Evolutionary conservation across 2,113 vertebrate genomes (phyloP).

Genomic region (Malurus melanocephalus): DNA sequence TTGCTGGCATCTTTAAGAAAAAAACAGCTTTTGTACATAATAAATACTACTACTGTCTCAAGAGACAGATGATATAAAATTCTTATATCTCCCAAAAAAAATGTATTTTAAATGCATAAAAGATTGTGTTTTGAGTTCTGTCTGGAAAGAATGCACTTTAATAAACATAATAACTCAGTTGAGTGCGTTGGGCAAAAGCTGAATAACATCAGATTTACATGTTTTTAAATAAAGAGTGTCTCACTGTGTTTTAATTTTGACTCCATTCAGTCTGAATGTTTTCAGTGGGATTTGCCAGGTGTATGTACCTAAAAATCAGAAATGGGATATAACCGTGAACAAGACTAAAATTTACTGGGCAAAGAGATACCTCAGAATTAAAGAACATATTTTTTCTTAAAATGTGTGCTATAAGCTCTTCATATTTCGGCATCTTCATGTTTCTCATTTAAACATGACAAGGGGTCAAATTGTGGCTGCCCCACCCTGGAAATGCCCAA

Average conservation of each 20-base stretch:
- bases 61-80: slow-evolving; percentile 53
- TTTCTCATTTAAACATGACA: slow-evolving; percentile 19
- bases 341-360: slow-evolving; percentile 28
- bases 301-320: not conserved
- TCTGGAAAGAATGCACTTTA: slow-evolving; percentile 61
- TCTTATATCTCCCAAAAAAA: slow-evolving; percentile 29
- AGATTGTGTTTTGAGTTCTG: slow-evolving; percentile 36
- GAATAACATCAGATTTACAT: slow-evolving; percentile 44
- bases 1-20: not conserved
- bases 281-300: slow-evolving; percentile 45
- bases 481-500: not conserved
- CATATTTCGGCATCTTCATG: slow-evolving; percentile 38
- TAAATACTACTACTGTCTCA: slow-evolving; percentile 55
- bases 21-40: not conserved
- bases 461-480: not conserved
- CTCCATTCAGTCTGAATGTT: slow-evolving; percentile 28
- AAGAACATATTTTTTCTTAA: slow-evolving; percentile 57
- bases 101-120: slow-evolving; percentile 60
- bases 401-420: slow-evolving; percentile 48
- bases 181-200: not conserved
- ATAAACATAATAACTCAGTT: slow-evolving; percentile 61
- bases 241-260: slow-evolving; percentile 42
- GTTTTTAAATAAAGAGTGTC: slow-evolving; percentile 38
- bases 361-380: slow-evolving; percentile 45
- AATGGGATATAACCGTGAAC: not conserved